A percentile compares a stretch with the other conserved stretches of the same genome.
phyloP scores from a whole-genome alignment of 2,888 invertebrate species.

The Chrysodeixis includens region DNA sequence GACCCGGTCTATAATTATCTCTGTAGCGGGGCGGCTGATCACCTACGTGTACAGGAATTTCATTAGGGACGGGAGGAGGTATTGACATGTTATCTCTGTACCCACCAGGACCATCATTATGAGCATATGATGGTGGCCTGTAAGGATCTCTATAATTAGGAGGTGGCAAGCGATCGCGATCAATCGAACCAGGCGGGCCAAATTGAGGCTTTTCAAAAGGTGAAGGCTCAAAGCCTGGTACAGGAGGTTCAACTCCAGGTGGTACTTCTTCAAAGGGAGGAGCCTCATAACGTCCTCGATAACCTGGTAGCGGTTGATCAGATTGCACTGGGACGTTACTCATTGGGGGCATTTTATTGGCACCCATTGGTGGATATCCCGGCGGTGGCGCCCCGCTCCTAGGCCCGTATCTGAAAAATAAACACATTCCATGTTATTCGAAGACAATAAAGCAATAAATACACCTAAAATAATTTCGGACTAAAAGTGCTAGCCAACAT shows the following conservation, averaged over 20 bases:
- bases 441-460: neutral
- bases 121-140: slow-evolving; percentile 74
- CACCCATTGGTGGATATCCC: slow-evolving; percentile 75
- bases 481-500: neutral
- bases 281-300: slow-evolving; percentile 81
- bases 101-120: slow-evolving; percentile 70
- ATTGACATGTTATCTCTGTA: slow-evolving; percentile 74
- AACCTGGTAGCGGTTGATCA: slow-evolving; percentile 78
- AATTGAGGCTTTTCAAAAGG: slow-evolving; percentile 87
- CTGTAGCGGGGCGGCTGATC: slow-evolving; percentile 78
- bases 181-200: slow-evolving; percentile 74
- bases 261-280: slow-evolving; percentile 89
- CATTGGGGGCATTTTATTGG: slow-evolving; percentile 78
- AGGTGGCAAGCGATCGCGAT: slow-evolving; percentile 80
- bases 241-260: slow-evolving; percentile 90
- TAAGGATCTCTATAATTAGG: slow-evolving; percentile 80
- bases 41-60: slow-evolving; percentile 83
- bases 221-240: slow-evolving; percentile 90
- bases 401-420: slow-evolving; percentile 82
- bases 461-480: neutral
- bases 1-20: slow-evolving; percentile 80
- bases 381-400: slow-evolving; percentile 77
- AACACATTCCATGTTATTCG: slow-evolving; percentile 41
- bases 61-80: slow-evolving; percentile 68
- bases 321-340: slow-evolving; percentile 69